These are phyloP conservation scores for Syrmaticus mikado DNA, from an alignment of 2,113 vertebrate species.

Conservation along the genomic window DNA sequence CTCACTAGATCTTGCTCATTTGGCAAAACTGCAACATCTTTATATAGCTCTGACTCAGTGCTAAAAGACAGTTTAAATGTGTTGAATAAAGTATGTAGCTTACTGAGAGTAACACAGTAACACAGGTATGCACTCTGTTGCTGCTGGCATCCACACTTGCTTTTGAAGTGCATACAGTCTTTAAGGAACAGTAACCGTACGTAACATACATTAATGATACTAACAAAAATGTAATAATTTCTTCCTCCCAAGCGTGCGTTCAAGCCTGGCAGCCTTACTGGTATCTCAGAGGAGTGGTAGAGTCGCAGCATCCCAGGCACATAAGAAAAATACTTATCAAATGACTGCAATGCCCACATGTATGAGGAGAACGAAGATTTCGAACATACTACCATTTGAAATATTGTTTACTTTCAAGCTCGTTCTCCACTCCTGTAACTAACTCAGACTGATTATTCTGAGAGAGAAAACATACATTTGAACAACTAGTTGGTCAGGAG, in stretches of 20 bases:
- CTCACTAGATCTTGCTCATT: slow-evolving; percentile 93
- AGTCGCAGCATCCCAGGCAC: neutral
- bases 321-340: neutral
- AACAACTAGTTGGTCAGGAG: neutral
- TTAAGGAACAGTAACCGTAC: neutral
- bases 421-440: neutral
- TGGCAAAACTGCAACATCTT: slow-evolving; percentile 85
- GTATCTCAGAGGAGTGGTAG: neutral
- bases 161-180: neutral
- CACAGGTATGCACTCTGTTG: neutral
- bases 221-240: neutral
- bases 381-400: neutral
- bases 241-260: neutral
- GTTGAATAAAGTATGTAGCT: neutral
- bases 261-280: neutral
- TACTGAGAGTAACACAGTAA: neutral
- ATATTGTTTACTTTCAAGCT: neutral
- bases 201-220: neutral
- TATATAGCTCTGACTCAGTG: slow-evolving; percentile 88
- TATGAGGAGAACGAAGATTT: neutral
- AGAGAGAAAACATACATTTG: neutral
- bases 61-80: slow-evolving; percentile 29
- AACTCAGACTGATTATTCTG: neutral
- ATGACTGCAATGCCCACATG: neutral
- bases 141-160: neutral